phyloP scores from a whole-genome alignment of 2,888 invertebrate genomes.

The Xanthia togata region DNA sequence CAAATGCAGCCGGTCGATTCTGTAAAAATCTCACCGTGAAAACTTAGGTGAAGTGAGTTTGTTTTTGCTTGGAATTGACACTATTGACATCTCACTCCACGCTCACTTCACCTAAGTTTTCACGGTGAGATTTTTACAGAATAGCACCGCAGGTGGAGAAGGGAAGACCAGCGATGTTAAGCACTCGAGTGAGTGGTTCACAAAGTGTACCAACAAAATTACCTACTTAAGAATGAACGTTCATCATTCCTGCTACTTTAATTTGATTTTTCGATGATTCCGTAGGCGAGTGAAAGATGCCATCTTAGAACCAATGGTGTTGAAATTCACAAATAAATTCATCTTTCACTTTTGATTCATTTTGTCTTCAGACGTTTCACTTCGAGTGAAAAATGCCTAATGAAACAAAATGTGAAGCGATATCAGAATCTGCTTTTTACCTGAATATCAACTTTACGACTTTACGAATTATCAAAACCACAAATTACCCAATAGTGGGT shows the following conservation, averaged over 20 bases:
- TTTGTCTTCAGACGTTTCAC: neutral
- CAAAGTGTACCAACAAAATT: neutral
- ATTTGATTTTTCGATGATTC: neutral
- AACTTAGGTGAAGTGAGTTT: no score
- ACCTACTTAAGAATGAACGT: neutral
- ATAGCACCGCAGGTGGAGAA: neutral
- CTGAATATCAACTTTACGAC: neutral
- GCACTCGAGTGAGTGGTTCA: neutral
- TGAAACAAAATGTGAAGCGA: no score
- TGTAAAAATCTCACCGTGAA: no score
- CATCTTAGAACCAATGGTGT: no score
- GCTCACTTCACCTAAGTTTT: no score
- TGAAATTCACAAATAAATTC: no score
- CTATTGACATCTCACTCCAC: no score
- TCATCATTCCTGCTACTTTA: neutral
- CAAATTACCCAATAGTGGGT: slow-evolving; percentile 6
- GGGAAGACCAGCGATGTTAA: neutral
- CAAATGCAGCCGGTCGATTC: no score
- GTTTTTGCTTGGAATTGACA: no score
- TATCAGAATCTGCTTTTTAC: neutral
- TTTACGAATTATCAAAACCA: neutral
- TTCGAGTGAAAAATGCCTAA: neutral
- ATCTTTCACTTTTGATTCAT: neutral
- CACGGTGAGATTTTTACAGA: no score
- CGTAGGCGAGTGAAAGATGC: neutral